Percentiles rank a stretch among this genome's conserved stretches.
These are phyloP conservation scores for Cygnus buccinator DNA, from an alignment of 2,113 vertebrate species.

Conservation along the genomic window DNA sequence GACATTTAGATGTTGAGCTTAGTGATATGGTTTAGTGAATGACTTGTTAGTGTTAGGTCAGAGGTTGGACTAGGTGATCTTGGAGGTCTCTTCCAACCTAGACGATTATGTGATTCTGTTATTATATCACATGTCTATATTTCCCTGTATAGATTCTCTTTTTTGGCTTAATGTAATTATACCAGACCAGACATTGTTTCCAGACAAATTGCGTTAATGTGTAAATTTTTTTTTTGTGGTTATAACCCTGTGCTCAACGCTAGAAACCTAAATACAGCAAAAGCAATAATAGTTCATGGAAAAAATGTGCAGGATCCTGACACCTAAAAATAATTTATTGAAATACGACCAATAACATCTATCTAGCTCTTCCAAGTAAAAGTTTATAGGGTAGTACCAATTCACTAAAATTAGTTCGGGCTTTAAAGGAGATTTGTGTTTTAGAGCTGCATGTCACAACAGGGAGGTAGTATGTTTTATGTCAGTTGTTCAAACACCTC, in stretches of 20 bases:
- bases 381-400: neutral
- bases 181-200: neutral
- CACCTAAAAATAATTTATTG: neutral
- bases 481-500: neutral
- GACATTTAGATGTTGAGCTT: no score
- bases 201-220: neutral
- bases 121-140: constrained; percentile 2
- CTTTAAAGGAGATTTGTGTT: neutral
- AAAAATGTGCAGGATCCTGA: neutral
- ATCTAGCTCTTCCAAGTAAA: neutral
- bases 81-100: no score
- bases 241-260: neutral
- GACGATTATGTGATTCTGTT: neutral
- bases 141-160: constrained; percentile 2
- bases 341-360: neutral
- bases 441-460: neutral
- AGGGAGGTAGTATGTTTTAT: neutral
- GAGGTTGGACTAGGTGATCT: no score
- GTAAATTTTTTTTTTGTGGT: neutral
- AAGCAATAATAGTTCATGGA: neutral
- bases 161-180: neutral
- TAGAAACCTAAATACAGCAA: neutral
- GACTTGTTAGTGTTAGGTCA: no score
- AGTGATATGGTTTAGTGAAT: no score
- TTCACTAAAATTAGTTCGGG: neutral